Base-by-base conservation (phyloP, 2,888 invertebrate species). In the Lutraria lutraria region DNA sequence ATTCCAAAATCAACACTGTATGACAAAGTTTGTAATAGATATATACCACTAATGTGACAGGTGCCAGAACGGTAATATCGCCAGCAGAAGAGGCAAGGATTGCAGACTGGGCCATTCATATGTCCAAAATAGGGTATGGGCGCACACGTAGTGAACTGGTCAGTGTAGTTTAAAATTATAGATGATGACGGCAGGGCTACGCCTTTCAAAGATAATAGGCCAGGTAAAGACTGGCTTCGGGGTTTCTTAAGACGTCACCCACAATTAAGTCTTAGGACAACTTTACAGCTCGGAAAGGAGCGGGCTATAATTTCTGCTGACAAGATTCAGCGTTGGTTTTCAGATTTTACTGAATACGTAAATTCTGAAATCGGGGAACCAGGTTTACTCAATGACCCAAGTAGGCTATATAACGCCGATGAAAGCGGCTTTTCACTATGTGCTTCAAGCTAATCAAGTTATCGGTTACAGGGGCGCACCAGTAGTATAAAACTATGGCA, bases 361-460 rank as follows among this genome's bases (percentile, higher is more conserved):
- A 34, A 31, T 21, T 12, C 83, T 83, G 81, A 83, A 34, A 29
- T 89, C 21, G 25, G 60, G n/a, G 86, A 86, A 16, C n/a, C 0
- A 16, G 54, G 63, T 21, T 19, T 88, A 31, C 56, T 88, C 21
- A 16, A 63, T n/a, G 83, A 89, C 54, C 54, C 85, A 0, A 81
- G 52, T 4, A 34, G 79, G 19, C 80, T 83, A 0, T 86, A 86
- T n/a, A 89, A 86, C 54, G 89, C 89, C 3, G 89, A 86, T 56
- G 86, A n/a, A 76, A 87, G 31, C 56, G 87, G n/a, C n/a, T n/a
- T n/a, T n/a, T n/a, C n/a, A n/a, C n/a, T n/a, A n/a, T n/a, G n/a
- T n/a, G n/a, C n/a, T 12, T 43, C 86, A 86, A 56, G 56, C n/a
- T 3, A n/a, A 60, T 16, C 43, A 89, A 80, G 81, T 89, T 25